A percentile compares a stretch with the other conserved stretches of the same genome.
These are phyloP conservation scores for Rhinolophus sinicus DNA, from an alignment of 2,113 vertebrate genomes.

Conservation along the genomic window DNA sequence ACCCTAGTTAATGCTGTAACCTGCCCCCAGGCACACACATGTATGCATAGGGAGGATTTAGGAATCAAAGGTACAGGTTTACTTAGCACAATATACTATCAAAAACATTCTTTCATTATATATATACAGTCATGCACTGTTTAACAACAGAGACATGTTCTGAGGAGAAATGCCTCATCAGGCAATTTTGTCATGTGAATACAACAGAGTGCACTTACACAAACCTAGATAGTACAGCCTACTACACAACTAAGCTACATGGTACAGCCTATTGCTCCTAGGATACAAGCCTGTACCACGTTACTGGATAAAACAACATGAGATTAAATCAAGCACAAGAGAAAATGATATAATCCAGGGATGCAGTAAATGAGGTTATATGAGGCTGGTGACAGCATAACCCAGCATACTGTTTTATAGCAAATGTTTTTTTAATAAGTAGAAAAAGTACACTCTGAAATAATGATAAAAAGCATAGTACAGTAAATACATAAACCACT, in stretches of 20 bases:
- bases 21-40: background rate
- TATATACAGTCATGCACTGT: background rate
- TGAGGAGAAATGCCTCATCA: background rate
- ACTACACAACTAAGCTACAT: background rate
- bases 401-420: background rate
- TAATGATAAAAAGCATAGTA: background rate
- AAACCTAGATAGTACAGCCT: background rate
- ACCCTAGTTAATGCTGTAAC: background rate
- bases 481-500: background rate
- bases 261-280: background rate
- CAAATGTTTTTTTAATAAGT: background rate
- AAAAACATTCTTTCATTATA: background rate
- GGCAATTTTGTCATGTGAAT: background rate
- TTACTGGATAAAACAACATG: background rate
- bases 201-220: background rate
- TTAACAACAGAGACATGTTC: background rate
- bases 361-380: background rate
- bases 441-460: background rate
- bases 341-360: background rate
- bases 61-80: background rate
- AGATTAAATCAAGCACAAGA: background rate
- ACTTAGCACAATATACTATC: background rate
- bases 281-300: background rate
- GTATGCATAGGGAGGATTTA: background rate
- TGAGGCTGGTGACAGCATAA: background rate